Base-by-base conservation (phyloP, 2,113 vertebrate species). In the Muntiacus muntjak region DNA sequence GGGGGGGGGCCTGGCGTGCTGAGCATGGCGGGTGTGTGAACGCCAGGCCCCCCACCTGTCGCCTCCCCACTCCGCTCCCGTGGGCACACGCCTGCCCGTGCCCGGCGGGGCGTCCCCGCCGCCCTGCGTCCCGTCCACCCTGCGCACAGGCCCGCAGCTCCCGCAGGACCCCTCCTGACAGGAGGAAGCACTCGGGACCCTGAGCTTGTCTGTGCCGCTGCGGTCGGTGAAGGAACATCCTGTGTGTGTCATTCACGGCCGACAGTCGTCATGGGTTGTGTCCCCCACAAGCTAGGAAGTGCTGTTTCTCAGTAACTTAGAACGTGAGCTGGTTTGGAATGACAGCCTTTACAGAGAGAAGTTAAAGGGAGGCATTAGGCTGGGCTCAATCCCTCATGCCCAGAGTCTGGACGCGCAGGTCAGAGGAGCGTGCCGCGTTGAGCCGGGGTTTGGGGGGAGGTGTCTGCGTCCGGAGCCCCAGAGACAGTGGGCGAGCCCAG, bases 391-490 rank as follows among this genome's bases (percentile, higher is more conserved):
- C 43, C 26, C 17, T 16, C 16, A 19, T 3, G 76, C 43, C 43
- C 1, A 0, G 26, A 30, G 43, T 30, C 43, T 5, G 40, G 74
- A 7, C 0, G 9, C 2, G 25, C 25, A 16, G 43, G 74, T 26
- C 15, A 2, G 26, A 7, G 43, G 45, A 0, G 7, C 13, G 1
- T 1, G 28, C 45, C 5, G 15, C 0, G 14, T 21, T 8, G 17
- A 5, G n/a, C 12, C 2, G 64, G n/a, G 57, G 23, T 1, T 50
- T 50, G 47, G 12, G 23, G 57, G 23, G 23, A 10, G 23, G 9
- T 26, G 55, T 36, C 33, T 33, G 33, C 30, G 33, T 50, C 45
- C 2, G 0, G 76, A 30, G 45, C 26, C 7, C 43, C 8, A 2
- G 26, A 30, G 14, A 47, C 28, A 4, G 23, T 2, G 5, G 45